Evolutionary conservation across 2,113 vertebrate species (phyloP).

Genomic region (Ceyx melanurus): DNA sequence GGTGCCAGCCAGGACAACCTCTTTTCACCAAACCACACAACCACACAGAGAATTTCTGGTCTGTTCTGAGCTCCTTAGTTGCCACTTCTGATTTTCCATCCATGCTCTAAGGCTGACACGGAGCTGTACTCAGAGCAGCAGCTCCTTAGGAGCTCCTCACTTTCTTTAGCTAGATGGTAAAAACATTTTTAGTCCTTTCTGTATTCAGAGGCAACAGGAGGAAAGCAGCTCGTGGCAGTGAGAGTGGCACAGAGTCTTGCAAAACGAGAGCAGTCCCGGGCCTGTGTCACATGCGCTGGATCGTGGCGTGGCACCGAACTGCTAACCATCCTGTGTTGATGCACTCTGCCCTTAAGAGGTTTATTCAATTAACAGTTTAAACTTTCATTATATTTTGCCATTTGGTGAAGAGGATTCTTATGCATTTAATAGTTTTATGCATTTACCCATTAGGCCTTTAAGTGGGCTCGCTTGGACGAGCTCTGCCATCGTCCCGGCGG

Average conservation of each 20-base stretch:
- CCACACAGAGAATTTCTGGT: rapidly evolving
- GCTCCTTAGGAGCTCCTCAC: not conserved
- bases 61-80: rapidly evolving
- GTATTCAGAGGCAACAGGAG: not conserved
- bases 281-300: rapidly evolving
- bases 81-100: not conserved
- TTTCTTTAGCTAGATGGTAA: not conserved
- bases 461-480: not conserved
- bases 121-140: rapidly evolving
- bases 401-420: conserved; percentile 60
- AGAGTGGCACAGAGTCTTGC: rapidly evolving
- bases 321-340: not conserved
- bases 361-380: conserved; percentile 81
- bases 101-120: not conserved
- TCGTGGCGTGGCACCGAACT: not conserved
- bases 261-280: rapidly evolving
- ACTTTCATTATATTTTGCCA: conserved; percentile 71
- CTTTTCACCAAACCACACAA: rapidly evolving
- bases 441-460: conserved; percentile 35
- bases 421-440: conserved; percentile 64
- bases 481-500: not conserved
- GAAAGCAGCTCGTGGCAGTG: rapidly evolving
- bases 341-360: conserved; percentile 67
- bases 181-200: not conserved
- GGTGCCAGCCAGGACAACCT: rapidly evolving